Conservation (phyloP, 2,888 invertebrate genomes). For the Oligia latruncula region DNA sequence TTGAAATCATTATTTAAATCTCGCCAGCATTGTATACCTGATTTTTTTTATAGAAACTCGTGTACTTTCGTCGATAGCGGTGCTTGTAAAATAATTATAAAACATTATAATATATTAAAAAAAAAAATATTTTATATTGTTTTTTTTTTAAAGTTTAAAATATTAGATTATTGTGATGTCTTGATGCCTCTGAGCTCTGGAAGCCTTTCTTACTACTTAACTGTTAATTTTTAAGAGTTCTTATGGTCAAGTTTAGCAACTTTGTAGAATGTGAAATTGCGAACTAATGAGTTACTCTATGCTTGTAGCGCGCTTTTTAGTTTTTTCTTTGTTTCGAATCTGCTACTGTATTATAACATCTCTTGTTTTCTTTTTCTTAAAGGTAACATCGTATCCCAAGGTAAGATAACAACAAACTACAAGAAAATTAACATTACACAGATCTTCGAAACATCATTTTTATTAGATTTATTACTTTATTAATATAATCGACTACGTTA, state of each 20-base stretch:
- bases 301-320: slow-evolving; percentile 26
- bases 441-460: background rate
- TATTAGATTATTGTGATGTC: background rate
- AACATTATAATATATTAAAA: background rate
- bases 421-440: slow-evolving; percentile 19
- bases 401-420: slow-evolving; percentile 55
- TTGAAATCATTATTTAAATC: slow-evolving; percentile 67
- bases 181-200: background rate
- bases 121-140: background rate
- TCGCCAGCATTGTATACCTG: slow-evolving; percentile 52
- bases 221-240: background rate
- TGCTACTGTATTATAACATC: slow-evolving; percentile 56
- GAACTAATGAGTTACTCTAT: slow-evolving; percentile 1
- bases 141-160: background rate
- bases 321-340: slow-evolving; percentile 22
- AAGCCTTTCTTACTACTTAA: background rate
- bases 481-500: background rate
- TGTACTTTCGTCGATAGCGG: slow-evolving; percentile 45
- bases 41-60: slow-evolving; percentile 51
- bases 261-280: slow-evolving; percentile 20
- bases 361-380: slow-evolving; percentile 63
- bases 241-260: slow-evolving; percentile 5
- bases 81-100: slow-evolving; percentile 19
- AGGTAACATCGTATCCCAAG: slow-evolving; percentile 60
- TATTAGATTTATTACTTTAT: background rate